These are phyloP conservation scores for Whitmania pigra DNA, from an alignment of 1,140 invertebrate species.

Conservation along the genomic window DNA sequence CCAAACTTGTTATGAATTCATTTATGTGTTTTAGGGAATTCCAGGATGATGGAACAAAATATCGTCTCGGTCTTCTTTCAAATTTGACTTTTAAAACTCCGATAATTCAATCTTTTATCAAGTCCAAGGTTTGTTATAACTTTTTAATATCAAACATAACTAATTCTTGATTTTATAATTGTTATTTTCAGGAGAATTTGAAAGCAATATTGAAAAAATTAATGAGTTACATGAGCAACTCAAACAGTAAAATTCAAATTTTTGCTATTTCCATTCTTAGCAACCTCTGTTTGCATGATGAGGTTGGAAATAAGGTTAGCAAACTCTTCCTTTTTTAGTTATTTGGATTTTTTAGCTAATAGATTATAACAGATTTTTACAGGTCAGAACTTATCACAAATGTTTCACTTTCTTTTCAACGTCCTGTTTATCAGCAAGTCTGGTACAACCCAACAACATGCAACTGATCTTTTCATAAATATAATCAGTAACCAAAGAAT, in stretches of 20 bases:
- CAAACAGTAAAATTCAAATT: constrained; percentile 30
- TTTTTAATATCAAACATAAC: background rate
- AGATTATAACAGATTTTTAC: background rate
- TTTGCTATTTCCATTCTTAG: constrained; percentile 33
- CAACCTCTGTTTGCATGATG: constrained; percentile 34
- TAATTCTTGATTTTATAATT: background rate
- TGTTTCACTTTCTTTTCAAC: constrained; percentile 7
- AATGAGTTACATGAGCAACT: constrained; percentile 30
- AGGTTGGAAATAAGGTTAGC: constrained; percentile 32
- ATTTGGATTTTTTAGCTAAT: background rate
- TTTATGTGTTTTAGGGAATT: background rate
- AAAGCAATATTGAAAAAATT: constrained; percentile 30
- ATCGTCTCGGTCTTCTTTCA: constrained; percentile 5
- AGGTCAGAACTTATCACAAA: background rate
- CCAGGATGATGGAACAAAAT: background rate
- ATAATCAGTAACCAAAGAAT: background rate
- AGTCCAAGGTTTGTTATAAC: background rate
- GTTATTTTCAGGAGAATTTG: constrained; percentile 31
- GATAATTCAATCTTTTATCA: background rate
- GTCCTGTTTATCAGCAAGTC: background rate
- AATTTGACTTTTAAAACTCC: background rate
- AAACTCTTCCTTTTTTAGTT: background rate
- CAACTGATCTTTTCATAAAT: background rate
- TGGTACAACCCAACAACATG: background rate
- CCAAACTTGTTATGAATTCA: background rate